A percentile compares a stretch with the other conserved stretches of the same genome.
Conservation (phyloP, 1,140 invertebrate genomes). For the Drosophila kikkawai region DNA sequence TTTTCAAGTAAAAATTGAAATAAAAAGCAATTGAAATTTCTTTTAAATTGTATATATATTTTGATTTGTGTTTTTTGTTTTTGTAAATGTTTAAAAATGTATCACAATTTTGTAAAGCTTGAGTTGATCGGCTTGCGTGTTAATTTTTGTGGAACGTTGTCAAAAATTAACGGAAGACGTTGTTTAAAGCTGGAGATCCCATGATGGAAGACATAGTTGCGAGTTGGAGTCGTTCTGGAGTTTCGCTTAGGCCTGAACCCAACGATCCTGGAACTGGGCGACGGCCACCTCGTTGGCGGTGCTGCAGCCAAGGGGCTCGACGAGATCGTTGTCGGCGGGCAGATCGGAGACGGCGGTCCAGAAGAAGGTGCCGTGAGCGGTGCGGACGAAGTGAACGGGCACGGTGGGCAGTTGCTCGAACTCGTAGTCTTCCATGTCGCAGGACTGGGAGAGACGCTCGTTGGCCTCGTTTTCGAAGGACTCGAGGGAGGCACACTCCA, state of each 20-base stretch:
- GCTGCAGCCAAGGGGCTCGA: slow-evolving; percentile 80
- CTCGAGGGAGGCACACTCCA: slow-evolving; percentile 68
- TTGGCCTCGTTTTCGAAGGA: slow-evolving; percentile 80
- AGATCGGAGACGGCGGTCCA: slow-evolving; percentile 86
- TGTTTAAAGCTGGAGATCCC: slow-evolving; percentile 57
- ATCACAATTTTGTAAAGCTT: slow-evolving; percentile 84
- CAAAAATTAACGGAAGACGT: slow-evolving; percentile 75
- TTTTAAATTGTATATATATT: slow-evolving; percentile 75
- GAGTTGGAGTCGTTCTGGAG: background rate
- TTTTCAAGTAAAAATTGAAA: background rate
- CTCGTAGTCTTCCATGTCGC: slow-evolving; percentile 79
- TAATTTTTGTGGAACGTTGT: slow-evolving; percentile 61
- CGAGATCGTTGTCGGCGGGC: slow-evolving; percentile 85
- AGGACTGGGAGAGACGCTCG: slow-evolving; percentile 77
- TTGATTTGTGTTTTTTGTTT: slow-evolving; percentile 48
- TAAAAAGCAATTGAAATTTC: slow-evolving; percentile 31
- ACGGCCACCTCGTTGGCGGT: slow-evolving; percentile 85
- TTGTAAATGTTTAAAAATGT: slow-evolving; percentile 67
- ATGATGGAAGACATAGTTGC: slow-evolving; percentile 68
- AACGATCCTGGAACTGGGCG: slow-evolving; percentile 84
- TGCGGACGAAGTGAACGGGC: slow-evolving; percentile 86
- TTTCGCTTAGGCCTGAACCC: slow-evolving; percentile 85
- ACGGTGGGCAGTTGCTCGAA: slow-evolving; percentile 85
- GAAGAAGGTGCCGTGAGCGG: slow-evolving; percentile 87
- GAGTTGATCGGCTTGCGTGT: slow-evolving; percentile 63